These are phyloP conservation scores for Siphamia tubifer DNA, from an alignment of 2,113 vertebrate genomes.

Conservation along the genomic window DNA sequence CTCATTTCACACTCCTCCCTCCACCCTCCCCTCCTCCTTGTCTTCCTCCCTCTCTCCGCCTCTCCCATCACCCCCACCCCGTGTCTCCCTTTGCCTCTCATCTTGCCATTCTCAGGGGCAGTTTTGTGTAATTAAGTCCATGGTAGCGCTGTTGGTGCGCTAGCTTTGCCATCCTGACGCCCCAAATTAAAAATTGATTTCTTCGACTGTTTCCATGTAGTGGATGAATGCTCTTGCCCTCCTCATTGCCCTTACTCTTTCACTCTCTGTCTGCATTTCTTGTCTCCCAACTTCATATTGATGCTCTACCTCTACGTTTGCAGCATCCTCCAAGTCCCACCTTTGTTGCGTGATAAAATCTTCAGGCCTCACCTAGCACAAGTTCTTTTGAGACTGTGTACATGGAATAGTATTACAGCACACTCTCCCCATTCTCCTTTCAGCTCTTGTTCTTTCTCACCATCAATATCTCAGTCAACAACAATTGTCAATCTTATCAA, in stretches of 20 bases:
- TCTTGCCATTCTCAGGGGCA: slow-evolving; percentile 45
- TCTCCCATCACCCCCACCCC: slow-evolving; percentile 11
- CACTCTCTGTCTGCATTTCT: not conserved
- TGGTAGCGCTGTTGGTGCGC: slow-evolving; percentile 47
- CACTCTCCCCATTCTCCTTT: not conserved
- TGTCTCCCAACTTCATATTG: slow-evolving; percentile 34
- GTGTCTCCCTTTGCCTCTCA: slow-evolving; percentile 30
- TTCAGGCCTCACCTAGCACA: not conserved
- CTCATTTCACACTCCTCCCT: slow-evolving; percentile 51
- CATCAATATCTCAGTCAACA: not conserved
- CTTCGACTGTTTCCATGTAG: slow-evolving; percentile 67
- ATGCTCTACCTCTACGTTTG: slow-evolving; percentile 9
- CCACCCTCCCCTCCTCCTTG: not conserved
- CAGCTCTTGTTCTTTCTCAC: not conserved
- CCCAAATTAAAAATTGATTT: slow-evolving; percentile 85
- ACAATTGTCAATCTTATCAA: not conserved
- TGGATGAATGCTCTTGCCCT: slow-evolving; percentile 52
- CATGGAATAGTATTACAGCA: not conserved
- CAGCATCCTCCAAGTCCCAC: slow-evolving; percentile 24
- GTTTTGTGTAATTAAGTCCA: slow-evolving; percentile 76
- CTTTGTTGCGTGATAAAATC: slow-evolving; percentile 30
- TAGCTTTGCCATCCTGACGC: slow-evolving; percentile 67
- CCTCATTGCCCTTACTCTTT: slow-evolving; percentile 19
- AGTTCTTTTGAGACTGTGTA: not conserved
- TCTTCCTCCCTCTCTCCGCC: slow-evolving; percentile 14